Evolutionary conservation across 2,113 vertebrate species (phyloP).

Genomic region (Bubalus kerabau): DNA sequence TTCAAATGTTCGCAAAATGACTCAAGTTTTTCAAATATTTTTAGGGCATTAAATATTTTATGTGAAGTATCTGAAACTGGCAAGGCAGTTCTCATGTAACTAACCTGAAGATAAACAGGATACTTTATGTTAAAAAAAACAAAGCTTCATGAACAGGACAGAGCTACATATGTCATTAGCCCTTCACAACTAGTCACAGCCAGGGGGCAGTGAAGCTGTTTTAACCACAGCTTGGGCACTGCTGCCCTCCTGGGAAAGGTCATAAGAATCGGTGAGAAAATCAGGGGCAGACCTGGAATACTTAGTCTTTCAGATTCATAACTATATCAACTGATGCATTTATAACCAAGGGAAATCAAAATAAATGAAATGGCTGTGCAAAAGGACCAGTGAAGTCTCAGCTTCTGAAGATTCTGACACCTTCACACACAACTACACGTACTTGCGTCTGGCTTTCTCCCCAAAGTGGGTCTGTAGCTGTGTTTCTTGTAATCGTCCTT

Average conservation of each 20-base stretch:
- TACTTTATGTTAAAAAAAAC: background rate
- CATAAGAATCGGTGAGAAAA: background rate
- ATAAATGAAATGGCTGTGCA: background rate
- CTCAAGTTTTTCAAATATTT: background rate
- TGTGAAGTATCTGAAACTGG: background rate
- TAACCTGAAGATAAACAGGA: background rate
- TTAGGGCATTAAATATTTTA: background rate
- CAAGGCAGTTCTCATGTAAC: background rate
- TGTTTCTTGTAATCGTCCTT: background rate
- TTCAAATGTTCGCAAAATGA: background rate
- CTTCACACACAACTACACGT: fast-evolving
- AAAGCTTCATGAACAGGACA: background rate
- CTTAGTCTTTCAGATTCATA: background rate
- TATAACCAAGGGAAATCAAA: background rate
- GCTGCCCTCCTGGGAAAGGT: background rate
- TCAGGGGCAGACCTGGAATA: background rate
- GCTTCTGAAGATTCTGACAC: background rate
- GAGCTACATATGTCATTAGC: background rate
- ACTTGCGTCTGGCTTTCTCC: background rate
- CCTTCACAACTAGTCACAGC: background rate
- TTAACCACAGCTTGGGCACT: background rate
- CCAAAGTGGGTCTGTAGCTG: fast-evolving
- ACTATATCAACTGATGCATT: background rate
- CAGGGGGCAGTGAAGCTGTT: background rate
- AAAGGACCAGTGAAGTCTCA: background rate